A percentile compares a stretch with the other conserved stretches of the same genome.
phyloP scores from a whole-genome alignment of 92 coral and sea anemone genomes.

The Montipora capitata region DNA sequence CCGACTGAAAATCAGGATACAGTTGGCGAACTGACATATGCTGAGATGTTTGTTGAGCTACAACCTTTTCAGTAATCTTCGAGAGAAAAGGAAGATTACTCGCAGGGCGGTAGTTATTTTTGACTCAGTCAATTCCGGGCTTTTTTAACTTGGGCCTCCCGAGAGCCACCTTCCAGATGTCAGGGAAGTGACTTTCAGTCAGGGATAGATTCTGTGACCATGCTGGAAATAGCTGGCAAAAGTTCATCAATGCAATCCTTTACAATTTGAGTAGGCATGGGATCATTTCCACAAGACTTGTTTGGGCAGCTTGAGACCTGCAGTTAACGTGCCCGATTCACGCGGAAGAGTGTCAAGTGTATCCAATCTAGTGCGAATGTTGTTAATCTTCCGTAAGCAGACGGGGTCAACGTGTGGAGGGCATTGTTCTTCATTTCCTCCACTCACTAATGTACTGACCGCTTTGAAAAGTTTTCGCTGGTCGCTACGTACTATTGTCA shows the following conservation, averaged over 20 bases:
- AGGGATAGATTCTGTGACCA: too few relatives aligned
- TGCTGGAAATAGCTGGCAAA: conserved; percentile 30
- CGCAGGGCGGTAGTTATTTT: conserved; percentile 25
- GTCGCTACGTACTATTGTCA: conserved; percentile 1
- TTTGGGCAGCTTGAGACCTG: conserved; percentile 12
- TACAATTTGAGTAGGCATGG: conserved; percentile 8
- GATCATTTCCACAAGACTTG: conserved; percentile 11
- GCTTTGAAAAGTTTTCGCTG: conserved; percentile 1
- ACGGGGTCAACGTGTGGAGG: neutral
- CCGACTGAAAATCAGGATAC: conserved; percentile 9
- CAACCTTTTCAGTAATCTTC: too few relatives aligned
- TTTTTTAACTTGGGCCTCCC: conserved; percentile 15
- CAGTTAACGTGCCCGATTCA: neutral
- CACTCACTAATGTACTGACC: neutral
- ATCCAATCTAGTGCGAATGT: neutral
- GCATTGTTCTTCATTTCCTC: neutral
- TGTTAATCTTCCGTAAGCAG: neutral
- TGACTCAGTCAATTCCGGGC: conserved; percentile 21
- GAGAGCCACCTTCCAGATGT: too few relatives aligned
- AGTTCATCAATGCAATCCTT: conserved; percentile 14
- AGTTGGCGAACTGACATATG: neutral
- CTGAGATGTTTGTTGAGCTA: too few relatives aligned
- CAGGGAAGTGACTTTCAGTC: too few relatives aligned
- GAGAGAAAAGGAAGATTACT: too few relatives aligned
- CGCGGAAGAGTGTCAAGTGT: conserved; percentile 3